phyloP scores from a whole-genome alignment of 2,797 vertebrate species.

The Tolypeutes matacus region DNA sequence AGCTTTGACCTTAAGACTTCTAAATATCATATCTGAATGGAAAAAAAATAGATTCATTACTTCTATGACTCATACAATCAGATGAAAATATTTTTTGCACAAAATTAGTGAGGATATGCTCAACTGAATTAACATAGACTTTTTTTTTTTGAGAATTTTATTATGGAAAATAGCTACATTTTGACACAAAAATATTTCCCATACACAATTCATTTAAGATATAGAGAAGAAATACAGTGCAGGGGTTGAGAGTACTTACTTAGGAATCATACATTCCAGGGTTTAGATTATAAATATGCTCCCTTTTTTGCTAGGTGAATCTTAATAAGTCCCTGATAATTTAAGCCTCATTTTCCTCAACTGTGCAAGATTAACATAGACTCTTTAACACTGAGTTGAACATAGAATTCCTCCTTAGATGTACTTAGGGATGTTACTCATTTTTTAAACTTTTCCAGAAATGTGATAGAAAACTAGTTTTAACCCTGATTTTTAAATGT shows the following conservation, averaged over 20 bases:
- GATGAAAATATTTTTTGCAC: not conserved
- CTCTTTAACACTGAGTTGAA: not conserved
- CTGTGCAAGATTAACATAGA: not conserved
- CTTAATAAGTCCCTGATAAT: too few relatives aligned
- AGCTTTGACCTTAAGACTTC: constrained; percentile 4
- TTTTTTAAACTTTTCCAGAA: constrained; percentile 13
- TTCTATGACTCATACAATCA: not conserved
- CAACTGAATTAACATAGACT: not conserved
- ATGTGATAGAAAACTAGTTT: not conserved
- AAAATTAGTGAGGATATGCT: not conserved
- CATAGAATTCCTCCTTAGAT: not conserved
- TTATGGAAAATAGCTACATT: too few relatives aligned
- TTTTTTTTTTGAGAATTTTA: too few relatives aligned
- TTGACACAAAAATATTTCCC: too few relatives aligned
- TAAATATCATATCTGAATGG: not conserved
- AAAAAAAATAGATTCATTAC: not conserved
- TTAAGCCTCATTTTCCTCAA: too few relatives aligned
- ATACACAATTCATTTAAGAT: too few relatives aligned
- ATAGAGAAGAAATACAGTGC: too few relatives aligned
- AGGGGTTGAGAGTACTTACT: too few relatives aligned
- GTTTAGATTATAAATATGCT: too few relatives aligned
- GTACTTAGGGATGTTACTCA: not conserved
- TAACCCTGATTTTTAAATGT: not conserved
- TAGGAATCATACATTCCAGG: too few relatives aligned
- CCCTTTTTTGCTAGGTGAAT: too few relatives aligned